A percentile compares a stretch with the other conserved stretches of the same genome.
Evolutionary conservation across 2,113 vertebrate species (phyloP).

Genomic region (Hepsetus odoe): DNA sequence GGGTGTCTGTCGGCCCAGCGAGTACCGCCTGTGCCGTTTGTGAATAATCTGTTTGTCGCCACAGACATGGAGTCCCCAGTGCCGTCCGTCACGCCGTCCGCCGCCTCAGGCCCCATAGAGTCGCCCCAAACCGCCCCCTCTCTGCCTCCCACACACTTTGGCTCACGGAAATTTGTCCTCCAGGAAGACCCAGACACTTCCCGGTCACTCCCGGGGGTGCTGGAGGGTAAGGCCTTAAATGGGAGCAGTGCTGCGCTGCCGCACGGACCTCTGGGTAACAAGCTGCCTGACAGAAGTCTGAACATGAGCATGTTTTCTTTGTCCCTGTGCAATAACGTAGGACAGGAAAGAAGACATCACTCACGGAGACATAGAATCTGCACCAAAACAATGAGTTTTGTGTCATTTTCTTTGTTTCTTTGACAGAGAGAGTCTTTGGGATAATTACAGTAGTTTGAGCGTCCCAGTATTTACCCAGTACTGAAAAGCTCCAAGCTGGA

Average conservation of each 20-base stretch:
- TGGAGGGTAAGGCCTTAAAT: slow-evolving; percentile 94
- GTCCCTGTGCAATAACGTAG: too few relatives aligned
- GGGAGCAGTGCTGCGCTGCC: slow-evolving; percentile 81
- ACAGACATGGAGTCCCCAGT: slow-evolving; percentile 97
- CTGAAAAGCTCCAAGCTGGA: too few relatives aligned
- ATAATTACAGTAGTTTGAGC: too few relatives aligned
- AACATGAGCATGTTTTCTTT: background rate
- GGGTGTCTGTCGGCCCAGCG: slow-evolving; percentile 20
- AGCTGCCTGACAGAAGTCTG: slow-evolving; percentile 51
- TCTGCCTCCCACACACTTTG: slow-evolving; percentile 94
- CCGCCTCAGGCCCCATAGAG: slow-evolving; percentile 90
- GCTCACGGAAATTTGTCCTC: slow-evolving; percentile 93
- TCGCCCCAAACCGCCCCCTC: slow-evolving; percentile 95
- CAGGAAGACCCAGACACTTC: slow-evolving; percentile 95
- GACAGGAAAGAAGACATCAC: too few relatives aligned
- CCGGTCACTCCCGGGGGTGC: slow-evolving; percentile 94
- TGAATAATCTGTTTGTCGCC: slow-evolving; percentile 96
- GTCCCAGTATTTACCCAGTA: too few relatives aligned
- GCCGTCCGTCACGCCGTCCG: slow-evolving; percentile 90
- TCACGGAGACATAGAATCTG: too few relatives aligned
- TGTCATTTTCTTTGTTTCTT: too few relatives aligned
- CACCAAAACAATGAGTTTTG: too few relatives aligned
- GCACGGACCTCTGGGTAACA: slow-evolving; percentile 84
- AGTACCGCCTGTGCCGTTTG: slow-evolving; percentile 65
- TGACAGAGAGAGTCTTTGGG: too few relatives aligned